Conservation (phyloP, 2,113 vertebrate species). For the Chinchilla lanigera region DNA sequence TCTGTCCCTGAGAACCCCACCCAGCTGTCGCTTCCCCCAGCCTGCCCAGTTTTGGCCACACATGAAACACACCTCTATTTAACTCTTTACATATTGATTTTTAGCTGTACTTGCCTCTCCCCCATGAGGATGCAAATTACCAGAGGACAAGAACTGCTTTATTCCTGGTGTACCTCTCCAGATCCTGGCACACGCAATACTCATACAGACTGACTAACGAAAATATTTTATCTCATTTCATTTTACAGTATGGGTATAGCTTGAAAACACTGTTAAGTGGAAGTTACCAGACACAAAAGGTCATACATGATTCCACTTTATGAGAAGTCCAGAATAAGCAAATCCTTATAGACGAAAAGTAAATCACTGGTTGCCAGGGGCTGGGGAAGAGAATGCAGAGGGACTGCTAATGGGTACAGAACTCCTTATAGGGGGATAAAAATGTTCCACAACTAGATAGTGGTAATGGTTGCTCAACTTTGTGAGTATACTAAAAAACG, state of each 20-base stretch:
- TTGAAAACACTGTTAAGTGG: constrained; percentile 33
- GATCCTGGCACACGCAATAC: background rate
- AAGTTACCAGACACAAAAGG: constrained; percentile 36
- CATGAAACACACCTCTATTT: background rate
- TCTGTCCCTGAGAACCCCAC: background rate
- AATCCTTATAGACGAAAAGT: background rate
- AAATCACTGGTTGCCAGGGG: background rate
- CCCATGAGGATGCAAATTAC: background rate
- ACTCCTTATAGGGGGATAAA: background rate
- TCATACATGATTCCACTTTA: constrained; percentile 16
- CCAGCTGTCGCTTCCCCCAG: background rate
- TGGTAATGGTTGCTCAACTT: background rate
- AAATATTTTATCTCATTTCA: constrained; percentile 25
- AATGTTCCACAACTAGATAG: background rate
- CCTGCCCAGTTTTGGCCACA: background rate
- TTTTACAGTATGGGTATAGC: background rate
- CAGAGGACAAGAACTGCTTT: background rate
- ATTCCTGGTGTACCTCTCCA: background rate
- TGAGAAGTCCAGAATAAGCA: background rate
- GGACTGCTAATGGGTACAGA: background rate
- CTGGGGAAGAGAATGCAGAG: background rate
- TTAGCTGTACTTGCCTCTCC: background rate
- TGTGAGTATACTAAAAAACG: background rate
- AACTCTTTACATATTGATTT: background rate
- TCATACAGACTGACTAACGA: background rate